phyloP scores from a whole-genome alignment of 2,113 vertebrate species.

The Oryzias celebensis region DNA sequence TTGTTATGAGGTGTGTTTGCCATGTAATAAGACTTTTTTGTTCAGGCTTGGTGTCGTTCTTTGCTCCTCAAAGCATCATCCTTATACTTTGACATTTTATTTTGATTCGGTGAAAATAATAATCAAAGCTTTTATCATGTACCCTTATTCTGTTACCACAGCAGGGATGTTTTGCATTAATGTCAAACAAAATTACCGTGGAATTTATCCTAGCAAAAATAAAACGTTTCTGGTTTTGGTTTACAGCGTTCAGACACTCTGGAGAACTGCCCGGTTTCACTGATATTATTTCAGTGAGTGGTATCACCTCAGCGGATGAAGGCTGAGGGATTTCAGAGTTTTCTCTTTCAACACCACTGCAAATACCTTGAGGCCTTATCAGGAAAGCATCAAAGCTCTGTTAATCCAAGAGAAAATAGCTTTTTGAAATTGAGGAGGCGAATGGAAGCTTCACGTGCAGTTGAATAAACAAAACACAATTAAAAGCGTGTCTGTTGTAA shows the following conservation, averaged over 20 bases:
- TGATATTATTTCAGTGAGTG: slow-evolving; percentile 61
- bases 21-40: slow-evolving; percentile 25
- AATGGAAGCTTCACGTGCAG: slow-evolving; percentile 52
- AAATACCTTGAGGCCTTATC: slow-evolving; percentile 58
- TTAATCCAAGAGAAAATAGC: slow-evolving; percentile 50
- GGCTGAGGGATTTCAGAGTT: slow-evolving; percentile 61
- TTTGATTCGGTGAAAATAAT: slow-evolving; percentile 54
- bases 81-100: slow-evolving; percentile 54
- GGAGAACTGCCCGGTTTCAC: slow-evolving; percentile 38
- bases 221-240: slow-evolving; percentile 50
- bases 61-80: slow-evolving; percentile 32
- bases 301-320: slow-evolving; percentile 49
- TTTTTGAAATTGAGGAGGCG: slow-evolving; percentile 42
- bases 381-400: slow-evolving; percentile 30
- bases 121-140: slow-evolving; percentile 41
- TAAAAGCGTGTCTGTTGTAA: slow-evolving; percentile 56
- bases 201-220: slow-evolving; percentile 42
- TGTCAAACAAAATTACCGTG: slow-evolving; percentile 58
- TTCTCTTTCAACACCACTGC: slow-evolving; percentile 66
- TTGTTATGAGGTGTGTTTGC: slow-evolving; percentile 10
- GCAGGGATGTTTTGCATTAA: slow-evolving; percentile 26
- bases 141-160: slow-evolving; percentile 9
- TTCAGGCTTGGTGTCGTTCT: slow-evolving; percentile 43
- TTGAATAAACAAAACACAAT: slow-evolving; percentile 66
- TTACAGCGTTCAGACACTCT: slow-evolving; percentile 20